Percentiles rank a stretch among this genome's conserved stretches.
phyloP scores from a whole-genome alignment of 2,797 vertebrate species.

The Chaetodon trifasciatus region DNA sequence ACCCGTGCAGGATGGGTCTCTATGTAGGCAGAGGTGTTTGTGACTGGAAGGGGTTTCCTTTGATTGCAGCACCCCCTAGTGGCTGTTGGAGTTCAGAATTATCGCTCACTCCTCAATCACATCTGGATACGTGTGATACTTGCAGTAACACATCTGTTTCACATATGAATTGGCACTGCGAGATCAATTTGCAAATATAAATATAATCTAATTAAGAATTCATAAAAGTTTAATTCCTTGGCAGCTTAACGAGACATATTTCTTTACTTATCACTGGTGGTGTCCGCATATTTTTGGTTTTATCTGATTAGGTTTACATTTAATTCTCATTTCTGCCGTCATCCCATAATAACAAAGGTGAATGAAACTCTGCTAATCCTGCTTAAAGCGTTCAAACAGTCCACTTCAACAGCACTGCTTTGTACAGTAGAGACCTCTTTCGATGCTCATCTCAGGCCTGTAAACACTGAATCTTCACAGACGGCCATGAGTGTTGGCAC shows the following conservation, averaged over 20 bases:
- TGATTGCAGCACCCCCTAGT: conserved; percentile 59
- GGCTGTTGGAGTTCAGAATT: too few species aligned
- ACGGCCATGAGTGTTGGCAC: neutral
- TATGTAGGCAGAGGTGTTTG: neutral
- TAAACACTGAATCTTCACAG: neutral
- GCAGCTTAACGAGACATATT: neutral
- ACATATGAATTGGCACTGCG: neutral
- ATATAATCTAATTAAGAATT: conserved; percentile 8
- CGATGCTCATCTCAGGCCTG: neutral
- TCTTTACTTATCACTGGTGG: neutral
- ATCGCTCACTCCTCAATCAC: too few species aligned
- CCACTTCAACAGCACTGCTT: neutral
- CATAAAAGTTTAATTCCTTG: neutral
- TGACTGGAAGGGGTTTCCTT: conserved; percentile 30
- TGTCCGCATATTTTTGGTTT: neutral
- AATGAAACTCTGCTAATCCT: neutral
- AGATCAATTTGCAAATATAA: conserved; percentile 12
- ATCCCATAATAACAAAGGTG: neutral
- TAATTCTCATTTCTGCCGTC: neutral
- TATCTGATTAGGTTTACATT: neutral
- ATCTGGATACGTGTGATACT: conserved; percentile 18
- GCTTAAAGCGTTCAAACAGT: neutral
- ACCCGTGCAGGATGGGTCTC: neutral
- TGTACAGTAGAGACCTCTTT: neutral
- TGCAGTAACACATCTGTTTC: conserved; percentile 21